Base-by-base conservation (phyloP, 2,888 invertebrate genomes). In the Pseudoips prasinana region DNA sequence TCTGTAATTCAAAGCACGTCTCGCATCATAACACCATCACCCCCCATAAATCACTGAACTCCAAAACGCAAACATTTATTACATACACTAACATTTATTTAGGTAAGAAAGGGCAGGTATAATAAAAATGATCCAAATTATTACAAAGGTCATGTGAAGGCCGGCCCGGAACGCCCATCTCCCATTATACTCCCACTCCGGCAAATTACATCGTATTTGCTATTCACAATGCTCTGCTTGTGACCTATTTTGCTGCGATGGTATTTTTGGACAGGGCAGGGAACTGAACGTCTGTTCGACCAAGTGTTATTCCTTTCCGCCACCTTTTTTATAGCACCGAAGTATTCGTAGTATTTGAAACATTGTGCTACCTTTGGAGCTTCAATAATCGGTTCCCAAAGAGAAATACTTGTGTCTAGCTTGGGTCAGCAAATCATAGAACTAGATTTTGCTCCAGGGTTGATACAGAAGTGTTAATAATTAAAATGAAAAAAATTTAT, bases 181-280 rank as follows among this genome's bases (percentile, higher is more conserved):
- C 38, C 43, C 65, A 67, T 66, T 64, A 64, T 59, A 52, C 54
- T 57, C 48, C 54, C 55, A 57, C 58, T 64, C 46, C 46, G 39
- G 45, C 58, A 61, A 65, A 65, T 66, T 59, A 64, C 62, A 62
- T 62, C 60, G 63, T 58, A 62, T 65, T 65, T 60, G 57, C 60
- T 58, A 64, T 66, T 63, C 69, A 65, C 58, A 63, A 62, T 60
- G 58, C 54, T 47, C 47, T 54, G 41, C 44, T 33, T 32, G 44
- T 58, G 64, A 55, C 61, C 64, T 63, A 59, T 59, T 61, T 64
- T 39, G 27, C 30, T 41, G 40, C 44, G 38, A 43, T 56, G 55
- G 43, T 58, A 52, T 51, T 60, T 51, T 50, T 45, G 39, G 47
- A 37, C 33, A 33, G 43, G 37, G 33, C 44, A 20, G 39, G 45